Conservation (phyloP, 2,113 vertebrate species). For the Bos taurus region DNA sequence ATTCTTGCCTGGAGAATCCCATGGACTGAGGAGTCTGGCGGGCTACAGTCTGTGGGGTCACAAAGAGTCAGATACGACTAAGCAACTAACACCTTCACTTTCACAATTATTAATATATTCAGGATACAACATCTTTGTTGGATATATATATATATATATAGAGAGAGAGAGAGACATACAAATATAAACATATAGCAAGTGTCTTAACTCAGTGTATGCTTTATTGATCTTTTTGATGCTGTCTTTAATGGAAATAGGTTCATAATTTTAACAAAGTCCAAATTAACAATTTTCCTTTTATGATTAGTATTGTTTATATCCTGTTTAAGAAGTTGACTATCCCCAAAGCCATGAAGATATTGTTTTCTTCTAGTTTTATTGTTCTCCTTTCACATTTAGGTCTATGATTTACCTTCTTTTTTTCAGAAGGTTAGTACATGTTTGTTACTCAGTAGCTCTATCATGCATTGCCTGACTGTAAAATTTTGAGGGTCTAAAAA, state of each 20-base stretch:
- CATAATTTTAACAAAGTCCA: neutral
- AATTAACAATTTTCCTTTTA: neutral
- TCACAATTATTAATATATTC: neutral
- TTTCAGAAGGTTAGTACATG: neutral
- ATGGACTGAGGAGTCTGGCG: neutral
- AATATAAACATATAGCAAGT: neutral
- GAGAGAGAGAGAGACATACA: neutral
- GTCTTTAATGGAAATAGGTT: neutral
- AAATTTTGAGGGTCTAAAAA: neutral
- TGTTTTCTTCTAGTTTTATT: neutral
- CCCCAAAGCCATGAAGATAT: neutral
- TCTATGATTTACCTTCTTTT: neutral
- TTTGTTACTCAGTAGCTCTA: neutral
- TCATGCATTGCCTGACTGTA: neutral
- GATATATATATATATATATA: neutral
- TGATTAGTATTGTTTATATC: neutral
- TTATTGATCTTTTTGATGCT: neutral
- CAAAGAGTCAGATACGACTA: neutral
- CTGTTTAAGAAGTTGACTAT: neutral
- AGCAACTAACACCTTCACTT: neutral
- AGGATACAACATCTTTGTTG: neutral
- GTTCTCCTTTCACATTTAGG: neutral
- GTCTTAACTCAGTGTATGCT: neutral
- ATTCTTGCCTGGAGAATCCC: neutral
- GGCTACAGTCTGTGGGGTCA: neutral